Conservation (phyloP, 1,140 invertebrate genomes). For the Geopemphigus sp. region DNA sequence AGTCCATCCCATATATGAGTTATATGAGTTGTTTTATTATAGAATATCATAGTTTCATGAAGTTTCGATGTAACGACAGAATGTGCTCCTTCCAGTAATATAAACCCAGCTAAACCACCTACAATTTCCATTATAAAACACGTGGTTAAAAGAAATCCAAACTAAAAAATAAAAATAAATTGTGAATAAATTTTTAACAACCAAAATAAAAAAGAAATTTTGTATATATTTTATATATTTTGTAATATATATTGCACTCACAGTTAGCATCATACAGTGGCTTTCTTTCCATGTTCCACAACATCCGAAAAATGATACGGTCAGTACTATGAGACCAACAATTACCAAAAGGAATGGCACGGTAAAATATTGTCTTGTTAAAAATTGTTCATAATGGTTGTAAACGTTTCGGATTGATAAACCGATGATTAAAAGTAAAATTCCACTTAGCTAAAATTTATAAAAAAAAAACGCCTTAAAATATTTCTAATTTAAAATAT, state of each 20-base stretch:
- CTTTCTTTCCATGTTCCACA: slow-evolving; percentile 79
- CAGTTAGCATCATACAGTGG: slow-evolving; percentile 77
- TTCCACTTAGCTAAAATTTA: slow-evolving; percentile 54
- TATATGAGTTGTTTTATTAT: slow-evolving; percentile 58
- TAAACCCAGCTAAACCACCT: slow-evolving; percentile 80
- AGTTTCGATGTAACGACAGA: slow-evolving; percentile 65
- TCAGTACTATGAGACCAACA: slow-evolving; percentile 69
- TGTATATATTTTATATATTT: no score
- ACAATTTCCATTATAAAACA: slow-evolving; percentile 83
- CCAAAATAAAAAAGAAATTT: no score
- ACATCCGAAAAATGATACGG: slow-evolving; percentile 80
- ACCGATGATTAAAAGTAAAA: slow-evolving; percentile 55
- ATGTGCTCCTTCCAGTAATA: slow-evolving; percentile 70
- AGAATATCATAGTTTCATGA: slow-evolving; percentile 68
- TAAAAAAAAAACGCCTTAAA: neutral
- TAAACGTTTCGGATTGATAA: slow-evolving; percentile 55
- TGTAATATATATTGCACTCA: slow-evolving; percentile 58
- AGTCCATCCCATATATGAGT: slow-evolving; percentile 68
- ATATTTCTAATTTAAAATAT: neutral
- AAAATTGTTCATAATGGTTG: slow-evolving; percentile 56
- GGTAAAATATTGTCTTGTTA: slow-evolving; percentile 55
- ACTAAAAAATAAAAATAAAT: slow-evolving; percentile 62
- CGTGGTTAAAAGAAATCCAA: slow-evolving; percentile 74
- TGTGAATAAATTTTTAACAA: no score
- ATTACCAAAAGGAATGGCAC: slow-evolving; percentile 63